These are phyloP conservation scores for Amaurobius ferox DNA, from an alignment of 2,888 invertebrate species.

Conservation along the genomic window DNA sequence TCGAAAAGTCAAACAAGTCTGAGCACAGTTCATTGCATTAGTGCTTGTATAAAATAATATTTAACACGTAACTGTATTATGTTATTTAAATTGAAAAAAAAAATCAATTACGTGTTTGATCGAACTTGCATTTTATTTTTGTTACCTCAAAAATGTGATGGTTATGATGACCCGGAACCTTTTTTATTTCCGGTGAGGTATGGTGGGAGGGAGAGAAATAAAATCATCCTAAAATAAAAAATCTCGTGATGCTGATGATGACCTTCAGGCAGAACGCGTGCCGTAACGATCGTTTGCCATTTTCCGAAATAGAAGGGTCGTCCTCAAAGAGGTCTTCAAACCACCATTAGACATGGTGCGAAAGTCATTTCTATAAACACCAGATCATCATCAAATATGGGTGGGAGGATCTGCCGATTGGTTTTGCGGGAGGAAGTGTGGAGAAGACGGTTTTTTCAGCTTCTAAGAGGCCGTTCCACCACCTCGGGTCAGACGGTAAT, in stretches of 20 bases:
- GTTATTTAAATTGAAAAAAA: too few relatives aligned
- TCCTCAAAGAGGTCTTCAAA: slow-evolving; percentile 23
- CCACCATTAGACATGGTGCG: slow-evolving; percentile 1
- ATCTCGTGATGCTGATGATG: slow-evolving; percentile 35
- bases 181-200: slow-evolving; percentile 57
- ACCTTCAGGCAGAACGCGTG: slow-evolving; percentile 56
- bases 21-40: too few relatives aligned
- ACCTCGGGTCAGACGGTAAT: slow-evolving; percentile 36
- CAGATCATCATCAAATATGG: slow-evolving; percentile 61
- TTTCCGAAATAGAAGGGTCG: slow-evolving; percentile 56
- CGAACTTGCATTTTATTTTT: too few relatives aligned
- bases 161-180: slow-evolving; percentile 59
- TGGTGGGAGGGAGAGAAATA: too few relatives aligned
- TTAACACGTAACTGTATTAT: too few relatives aligned
- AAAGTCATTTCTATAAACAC: slow-evolving; percentile 49
- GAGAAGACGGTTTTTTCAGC: background rate
- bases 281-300: slow-evolving; percentile 60
- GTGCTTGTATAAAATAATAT: too few relatives aligned
- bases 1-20: too few relatives aligned
- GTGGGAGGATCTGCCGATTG: slow-evolving; percentile 45
- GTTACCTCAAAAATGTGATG: too few relatives aligned
- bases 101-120: too few relatives aligned
- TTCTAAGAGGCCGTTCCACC: background rate
- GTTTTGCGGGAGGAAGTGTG: slow-evolving; percentile 10
- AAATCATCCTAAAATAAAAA: too few relatives aligned